Evolutionary conservation across 2,888 invertebrate species (phyloP).

Genomic region (Diarsia dahlii): DNA sequence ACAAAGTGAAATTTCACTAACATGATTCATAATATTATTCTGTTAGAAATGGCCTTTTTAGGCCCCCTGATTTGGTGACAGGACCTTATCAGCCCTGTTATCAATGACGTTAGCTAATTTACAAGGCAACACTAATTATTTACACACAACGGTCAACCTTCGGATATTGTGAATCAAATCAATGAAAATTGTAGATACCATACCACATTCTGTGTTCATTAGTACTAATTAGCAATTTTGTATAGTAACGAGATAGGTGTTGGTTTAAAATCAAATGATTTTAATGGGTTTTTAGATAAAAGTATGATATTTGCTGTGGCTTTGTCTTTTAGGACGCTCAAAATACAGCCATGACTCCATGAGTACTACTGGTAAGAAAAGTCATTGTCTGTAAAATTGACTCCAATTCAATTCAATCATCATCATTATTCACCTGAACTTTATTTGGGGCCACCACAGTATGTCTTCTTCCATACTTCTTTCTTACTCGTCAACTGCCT

Average conservation of each 20-base stretch:
- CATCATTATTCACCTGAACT: not conserved
- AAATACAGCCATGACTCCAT: not conserved
- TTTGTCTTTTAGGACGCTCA: not conserved
- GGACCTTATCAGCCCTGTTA: constrained; percentile 21
- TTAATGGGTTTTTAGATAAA: not conserved
- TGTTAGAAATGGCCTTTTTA: not conserved
- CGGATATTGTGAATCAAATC: constrained; percentile 18
- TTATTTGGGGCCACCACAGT: no score
- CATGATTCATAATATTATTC: no score
- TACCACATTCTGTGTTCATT: constrained; percentile 28
- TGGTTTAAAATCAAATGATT: constrained; percentile 13
- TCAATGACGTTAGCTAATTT: not conserved
- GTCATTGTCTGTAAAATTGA: not conserved
- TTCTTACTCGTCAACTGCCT: not conserved
- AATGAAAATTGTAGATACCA: constrained; percentile 17
- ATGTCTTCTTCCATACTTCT: not conserved
- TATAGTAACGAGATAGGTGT: not conserved
- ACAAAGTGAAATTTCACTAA: no score
- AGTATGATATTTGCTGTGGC: not conserved
- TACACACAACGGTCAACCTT: constrained; percentile 14
- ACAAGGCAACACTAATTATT: constrained; percentile 28
- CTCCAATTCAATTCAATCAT: not conserved
- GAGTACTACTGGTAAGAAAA: not conserved
- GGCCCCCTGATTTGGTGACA: not conserved
- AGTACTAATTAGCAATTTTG: constrained; percentile 28